Conservation (phyloP, 2,888 invertebrate genomes). For the Phymatocera aterrima region DNA sequence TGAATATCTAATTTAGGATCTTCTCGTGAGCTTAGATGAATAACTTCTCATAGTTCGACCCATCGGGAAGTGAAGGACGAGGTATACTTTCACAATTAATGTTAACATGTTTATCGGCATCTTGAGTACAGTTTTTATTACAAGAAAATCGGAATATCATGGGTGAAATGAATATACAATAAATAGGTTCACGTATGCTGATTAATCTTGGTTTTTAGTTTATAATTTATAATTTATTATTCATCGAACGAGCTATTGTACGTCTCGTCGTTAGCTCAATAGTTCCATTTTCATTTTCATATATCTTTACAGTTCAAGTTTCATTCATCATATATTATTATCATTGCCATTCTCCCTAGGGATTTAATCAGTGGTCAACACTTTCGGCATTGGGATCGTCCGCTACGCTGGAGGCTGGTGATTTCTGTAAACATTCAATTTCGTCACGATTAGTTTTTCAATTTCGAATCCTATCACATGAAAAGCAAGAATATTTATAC, state of each 20-base stretch:
- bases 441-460: neutral
- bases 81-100: slow-evolving; percentile 49
- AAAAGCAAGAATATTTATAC: no score
- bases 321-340: slow-evolving; percentile 11
- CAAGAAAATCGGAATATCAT: slow-evolving; percentile 32
- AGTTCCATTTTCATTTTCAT: neutral
- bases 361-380: slow-evolving; percentile 61
- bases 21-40: neutral
- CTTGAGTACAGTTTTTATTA: slow-evolving; percentile 44
- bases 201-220: neutral
- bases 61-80: neutral
- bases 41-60: neutral
- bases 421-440: slow-evolving; percentile 63
- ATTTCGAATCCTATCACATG: no score
- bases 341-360: neutral
- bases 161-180: slow-evolving; percentile 14
- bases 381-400: slow-evolving; percentile 65
- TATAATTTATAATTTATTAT: neutral
- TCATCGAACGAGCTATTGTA: neutral
- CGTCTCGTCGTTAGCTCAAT: neutral
- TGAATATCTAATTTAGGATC: neutral
- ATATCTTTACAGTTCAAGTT: neutral
- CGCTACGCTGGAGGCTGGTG: slow-evolving; percentile 65
- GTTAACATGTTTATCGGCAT: slow-evolving; percentile 57
- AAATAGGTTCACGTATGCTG: neutral